phyloP scores from a whole-genome alignment of 1,140 invertebrate species.

The Drosophila repleta region DNA sequence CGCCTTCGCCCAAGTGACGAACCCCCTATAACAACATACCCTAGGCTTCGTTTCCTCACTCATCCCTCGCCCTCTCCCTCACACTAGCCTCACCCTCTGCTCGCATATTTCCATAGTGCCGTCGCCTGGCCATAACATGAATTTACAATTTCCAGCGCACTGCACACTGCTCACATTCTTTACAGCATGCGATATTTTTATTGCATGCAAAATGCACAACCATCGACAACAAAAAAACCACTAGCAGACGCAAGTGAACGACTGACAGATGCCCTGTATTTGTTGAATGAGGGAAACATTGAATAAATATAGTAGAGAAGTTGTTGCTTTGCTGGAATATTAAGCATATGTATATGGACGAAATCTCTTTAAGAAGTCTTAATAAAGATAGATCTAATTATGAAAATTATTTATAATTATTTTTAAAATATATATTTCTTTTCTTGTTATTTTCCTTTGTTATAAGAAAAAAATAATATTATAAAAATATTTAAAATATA shows the following conservation, averaged over 20 bases:
- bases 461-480: too few relatives aligned
- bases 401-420: too few relatives aligned
- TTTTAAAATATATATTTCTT: too few relatives aligned
- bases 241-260: constrained; percentile 1
- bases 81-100: background rate
- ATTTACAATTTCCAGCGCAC: constrained; percentile 77
- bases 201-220: constrained; percentile 73
- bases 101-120: constrained; percentile 50
- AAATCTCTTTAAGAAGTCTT: too few relatives aligned
- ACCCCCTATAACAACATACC: background rate
- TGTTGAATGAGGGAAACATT: background rate
- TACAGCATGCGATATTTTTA: constrained; percentile 79
- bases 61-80: background rate
- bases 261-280: constrained; percentile 4
- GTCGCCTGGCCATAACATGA: constrained; percentile 53
- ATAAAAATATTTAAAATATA: too few relatives aligned
- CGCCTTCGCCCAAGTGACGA: constrained; percentile 21
- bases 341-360: too few relatives aligned
- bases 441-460: too few relatives aligned
- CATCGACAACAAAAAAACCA: constrained; percentile 22
- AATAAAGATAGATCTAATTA: too few relatives aligned
- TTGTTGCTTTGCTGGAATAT: background rate
- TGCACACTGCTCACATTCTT: constrained; percentile 65
- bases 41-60: background rate
- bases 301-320: background rate